phyloP scores from a whole-genome alignment of 2,888 invertebrate genomes.

The Diploptera punctata region DNA sequence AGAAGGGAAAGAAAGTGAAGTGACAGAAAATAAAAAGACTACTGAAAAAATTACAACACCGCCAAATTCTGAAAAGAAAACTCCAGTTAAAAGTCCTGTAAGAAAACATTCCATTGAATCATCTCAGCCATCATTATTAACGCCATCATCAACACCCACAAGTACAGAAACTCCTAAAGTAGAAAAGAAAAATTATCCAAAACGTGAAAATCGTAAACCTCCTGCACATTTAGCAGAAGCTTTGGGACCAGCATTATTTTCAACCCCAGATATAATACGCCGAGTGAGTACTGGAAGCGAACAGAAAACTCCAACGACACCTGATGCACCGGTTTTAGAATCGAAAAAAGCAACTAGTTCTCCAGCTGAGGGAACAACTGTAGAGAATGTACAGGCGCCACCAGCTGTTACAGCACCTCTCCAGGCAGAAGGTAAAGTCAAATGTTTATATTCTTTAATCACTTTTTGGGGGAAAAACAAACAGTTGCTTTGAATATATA shows the following conservation, averaged over 20 bases:
- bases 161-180: conserved; percentile 34
- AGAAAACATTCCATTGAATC: conserved; percentile 15
- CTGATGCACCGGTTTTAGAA: background rate
- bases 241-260: conserved; percentile 70
- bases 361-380: too few species aligned
- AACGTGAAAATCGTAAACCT: conserved; percentile 61
- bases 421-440: background rate
- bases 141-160: conserved; percentile 33
- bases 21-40: conserved; percentile 18
- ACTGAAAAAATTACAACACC: conserved; percentile 30
- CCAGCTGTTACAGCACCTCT: background rate
- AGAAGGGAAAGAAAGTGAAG: background rate
- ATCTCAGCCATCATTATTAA: conserved; percentile 44
- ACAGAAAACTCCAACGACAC: conserved; percentile 1
- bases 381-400: too few species aligned
- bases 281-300: conserved; percentile 57
- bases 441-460: too few species aligned
- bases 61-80: conserved; percentile 49
- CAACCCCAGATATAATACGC: conserved; percentile 79
- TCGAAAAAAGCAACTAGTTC: conserved; percentile 1
- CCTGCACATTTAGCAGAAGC: conserved; percentile 64
- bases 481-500: too few species aligned
- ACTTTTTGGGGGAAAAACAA: too few species aligned
- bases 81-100: conserved; percentile 48
- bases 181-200: conserved; percentile 45